These are phyloP conservation scores for Orestias chungarensis DNA, from an alignment of 2,797 vertebrate genomes.

Conservation along the genomic window DNA sequence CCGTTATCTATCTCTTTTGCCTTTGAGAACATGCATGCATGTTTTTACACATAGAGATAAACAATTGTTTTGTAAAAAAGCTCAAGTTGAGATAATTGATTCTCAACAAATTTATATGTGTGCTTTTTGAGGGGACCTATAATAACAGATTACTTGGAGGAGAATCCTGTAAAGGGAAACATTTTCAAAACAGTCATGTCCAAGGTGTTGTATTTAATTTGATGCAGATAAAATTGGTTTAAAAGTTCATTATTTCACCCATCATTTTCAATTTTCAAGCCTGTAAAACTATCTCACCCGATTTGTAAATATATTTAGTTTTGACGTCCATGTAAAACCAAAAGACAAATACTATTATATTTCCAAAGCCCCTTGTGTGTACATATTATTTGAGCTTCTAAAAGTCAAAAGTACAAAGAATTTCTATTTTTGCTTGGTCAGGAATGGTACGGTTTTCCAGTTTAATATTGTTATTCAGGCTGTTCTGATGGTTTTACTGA, in stretches of 20 bases:
- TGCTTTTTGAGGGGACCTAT: not conserved
- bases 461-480: too few species aligned
- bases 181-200: not conserved
- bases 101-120: not conserved
- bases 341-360: too few species aligned
- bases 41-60: not conserved
- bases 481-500: too few species aligned
- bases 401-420: too few species aligned
- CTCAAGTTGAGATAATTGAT: not conserved
- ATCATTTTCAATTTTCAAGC: not conserved
- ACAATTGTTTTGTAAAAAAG: not conserved
- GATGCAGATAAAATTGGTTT: not conserved
- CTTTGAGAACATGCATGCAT: not conserved
- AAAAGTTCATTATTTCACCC: not conserved
- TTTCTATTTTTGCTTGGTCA: too few species aligned
- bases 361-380: too few species aligned
- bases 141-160: not conserved
- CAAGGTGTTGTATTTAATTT: not conserved
- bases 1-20: not conserved
- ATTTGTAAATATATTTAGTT: not conserved
- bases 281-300: not conserved
- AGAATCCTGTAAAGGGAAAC: too few species aligned
- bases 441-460: too few species aligned
- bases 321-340: too few species aligned
- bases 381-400: too few species aligned